Evolutionary conservation across 2,888 invertebrate genomes (phyloP).

Genomic region (Platynereis dumerilii): DNA sequence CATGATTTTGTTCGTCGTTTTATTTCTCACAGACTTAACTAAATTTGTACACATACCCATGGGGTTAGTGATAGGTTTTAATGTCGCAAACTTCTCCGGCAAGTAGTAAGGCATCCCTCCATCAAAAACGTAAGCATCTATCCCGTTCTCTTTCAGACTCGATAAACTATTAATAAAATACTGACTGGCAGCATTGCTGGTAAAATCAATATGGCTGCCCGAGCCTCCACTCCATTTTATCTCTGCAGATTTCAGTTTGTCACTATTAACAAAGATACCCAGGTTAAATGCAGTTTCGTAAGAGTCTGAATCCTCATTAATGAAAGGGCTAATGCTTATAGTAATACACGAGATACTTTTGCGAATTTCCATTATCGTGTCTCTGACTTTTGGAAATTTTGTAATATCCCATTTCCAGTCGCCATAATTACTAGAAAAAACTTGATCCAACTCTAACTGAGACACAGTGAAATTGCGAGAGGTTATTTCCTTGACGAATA

Average conservation of each 20-base stretch:
- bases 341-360: constrained; percentile 71
- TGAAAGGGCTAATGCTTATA: constrained; percentile 72
- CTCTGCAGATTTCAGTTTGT: too few relatives aligned
- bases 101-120: too few relatives aligned
- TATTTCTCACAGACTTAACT: constrained; percentile 39
- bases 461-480: constrained; percentile 42
- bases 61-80: too few relatives aligned
- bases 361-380: constrained; percentile 67
- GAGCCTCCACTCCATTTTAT: too few relatives aligned
- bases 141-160: too few relatives aligned
- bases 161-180: too few relatives aligned
- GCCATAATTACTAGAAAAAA: constrained; percentile 87
- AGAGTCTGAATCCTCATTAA: constrained; percentile 81
- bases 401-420: constrained; percentile 69
- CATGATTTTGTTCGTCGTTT: too few relatives aligned
- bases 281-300: constrained; percentile 79
- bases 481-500: constrained; percentile 40
- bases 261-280: constrained; percentile 65
- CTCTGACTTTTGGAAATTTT: constrained; percentile 74
- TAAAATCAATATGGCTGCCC: too few relatives aligned
- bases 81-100: too few relatives aligned
- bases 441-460: constrained; percentile 75
- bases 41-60: constrained; percentile 30
- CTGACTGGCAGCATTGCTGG: too few relatives aligned
- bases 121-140: too few relatives aligned